phyloP scores from a whole-genome alignment of 2,888 invertebrate species.

The Panorpa germanica region DNA sequence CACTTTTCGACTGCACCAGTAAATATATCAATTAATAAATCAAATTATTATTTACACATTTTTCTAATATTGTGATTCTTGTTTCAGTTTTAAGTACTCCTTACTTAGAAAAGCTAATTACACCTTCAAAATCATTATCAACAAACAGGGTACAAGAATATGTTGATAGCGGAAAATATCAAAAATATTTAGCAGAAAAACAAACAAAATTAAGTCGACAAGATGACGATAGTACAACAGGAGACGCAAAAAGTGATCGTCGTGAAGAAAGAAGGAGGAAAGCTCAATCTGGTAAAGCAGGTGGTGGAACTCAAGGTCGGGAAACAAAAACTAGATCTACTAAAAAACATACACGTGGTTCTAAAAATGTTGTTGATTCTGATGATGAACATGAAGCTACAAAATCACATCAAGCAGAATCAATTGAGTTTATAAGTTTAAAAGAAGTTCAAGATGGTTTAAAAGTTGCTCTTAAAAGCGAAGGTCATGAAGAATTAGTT shows the following conservation, averaged over 20 bases:
- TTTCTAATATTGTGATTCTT: conserved; percentile 6
- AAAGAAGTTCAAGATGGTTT: conserved; percentile 50
- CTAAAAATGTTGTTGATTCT: conserved; percentile 44
- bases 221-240: conserved; percentile 21
- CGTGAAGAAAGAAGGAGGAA: conserved; percentile 81
- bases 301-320: conserved; percentile 82
- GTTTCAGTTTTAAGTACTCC: conserved; percentile 38
- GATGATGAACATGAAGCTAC: conserved; percentile 34
- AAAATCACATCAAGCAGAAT: conserved; percentile 22
- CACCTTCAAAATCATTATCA: conserved; percentile 45
- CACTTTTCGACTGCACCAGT: conserved; percentile 40
- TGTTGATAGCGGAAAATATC: conserved; percentile 55
- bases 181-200: conserved; percentile 49
- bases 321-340: conserved; percentile 90
- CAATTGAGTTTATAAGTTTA: conserved; percentile 40
- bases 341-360: conserved; percentile 51
- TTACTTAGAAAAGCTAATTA: conserved; percentile 46
- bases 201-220: conserved; percentile 30
- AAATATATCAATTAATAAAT: conserved; percentile 11
- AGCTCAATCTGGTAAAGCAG: conserved; percentile 70
- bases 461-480: conserved; percentile 38
- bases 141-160: conserved; percentile 44
- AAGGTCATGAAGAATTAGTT: conserved; percentile 52
- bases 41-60: background rate
- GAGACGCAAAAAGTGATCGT: conserved; percentile 39